Conservation (phyloP, 2,113 vertebrate genomes). For the Bubo scandiacus region DNA sequence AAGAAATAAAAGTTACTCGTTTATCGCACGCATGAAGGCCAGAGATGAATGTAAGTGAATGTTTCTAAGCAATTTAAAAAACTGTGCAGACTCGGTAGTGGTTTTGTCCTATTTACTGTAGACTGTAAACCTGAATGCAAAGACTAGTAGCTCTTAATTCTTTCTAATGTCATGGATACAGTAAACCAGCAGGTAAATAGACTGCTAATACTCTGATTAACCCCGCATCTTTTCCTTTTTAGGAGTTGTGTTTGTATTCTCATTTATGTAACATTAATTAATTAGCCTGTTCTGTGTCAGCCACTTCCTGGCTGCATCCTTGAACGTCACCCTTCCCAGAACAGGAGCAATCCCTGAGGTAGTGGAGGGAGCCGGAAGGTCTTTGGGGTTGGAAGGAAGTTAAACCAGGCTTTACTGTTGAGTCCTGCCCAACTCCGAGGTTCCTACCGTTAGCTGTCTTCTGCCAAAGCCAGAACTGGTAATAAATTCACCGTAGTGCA, state of each 20-base stretch:
- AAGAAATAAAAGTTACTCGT: constrained; percentile 97
- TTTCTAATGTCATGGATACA: neutral
- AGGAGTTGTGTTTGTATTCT: neutral
- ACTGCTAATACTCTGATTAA: neutral
- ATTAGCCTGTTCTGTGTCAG: neutral
- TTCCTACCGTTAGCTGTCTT: fast-evolving
- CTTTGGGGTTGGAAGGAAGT: no score
- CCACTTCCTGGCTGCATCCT: neutral
- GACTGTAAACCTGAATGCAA: neutral
- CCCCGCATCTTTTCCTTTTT: neutral
- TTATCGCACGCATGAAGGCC: constrained; percentile 98
- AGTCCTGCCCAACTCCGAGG: neutral
- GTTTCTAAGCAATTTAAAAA: neutral
- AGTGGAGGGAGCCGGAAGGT: neutral
- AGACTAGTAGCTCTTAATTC: neutral
- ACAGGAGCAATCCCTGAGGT: neutral
- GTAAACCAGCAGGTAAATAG: neutral
- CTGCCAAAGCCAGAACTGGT: neutral
- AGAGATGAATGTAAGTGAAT: constrained; percentile 89
- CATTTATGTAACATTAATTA: neutral
- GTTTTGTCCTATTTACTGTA: neutral
- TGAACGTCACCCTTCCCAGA: neutral
- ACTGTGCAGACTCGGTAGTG: no score
- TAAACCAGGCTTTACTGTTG: fast-evolving
- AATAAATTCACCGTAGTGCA: neutral